Evolutionary conservation across 2,797 vertebrate genomes (phyloP), one percentile per base, ranked within the genome.

Genomic region (Chelmon rostratus): DNA sequence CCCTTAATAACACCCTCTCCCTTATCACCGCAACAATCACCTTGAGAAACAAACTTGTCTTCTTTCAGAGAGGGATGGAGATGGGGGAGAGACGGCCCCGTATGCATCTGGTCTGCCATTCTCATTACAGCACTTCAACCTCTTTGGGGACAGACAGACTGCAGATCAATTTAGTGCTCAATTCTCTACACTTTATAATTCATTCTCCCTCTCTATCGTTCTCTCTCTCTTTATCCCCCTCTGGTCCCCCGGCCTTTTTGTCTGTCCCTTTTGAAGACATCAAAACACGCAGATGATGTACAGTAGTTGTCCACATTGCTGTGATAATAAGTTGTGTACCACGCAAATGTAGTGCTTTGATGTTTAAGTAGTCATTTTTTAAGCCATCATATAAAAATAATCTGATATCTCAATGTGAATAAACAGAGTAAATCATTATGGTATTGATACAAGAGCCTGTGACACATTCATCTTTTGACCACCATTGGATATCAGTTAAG

Each of bases 1-100:
- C 93, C 94, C 92, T 92, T 95, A 94, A 95, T 95, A 95, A 95
- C 89, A 90, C 83, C 87, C 87, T 89, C 93, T 94, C 94, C 92
- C 94, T 95, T 93, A 96, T 95, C 95, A 94, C 93, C 68, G 88
- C 90, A 93, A 94, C 94, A 93, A 95, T 95, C 94, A 95, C 94
- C 94, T 94, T 93, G 93, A 95, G 94, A 94, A 95, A 94, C 94
- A 93, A 94, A 93, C 94, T 94, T 90, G 91, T 93, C 93, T 92
- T 90, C 88, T 87, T 89, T 90, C 89, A 88, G 78, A 82, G 82
- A 87, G 70, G 70, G 79, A 87, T 68, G 77, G 83, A 87, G 83
- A 91, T 69, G 87, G 86, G 85, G 73, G 83, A 83, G 84, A 85
- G 89, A 89, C 62, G 78, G 83, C 73, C 78, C 77, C 69, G 49